A percentile compares a stretch with the other conserved stretches of the same genome.
Evolutionary conservation across 2,888 invertebrate genomes (phyloP).

Genomic region (Pseudoips prasinana): DNA sequence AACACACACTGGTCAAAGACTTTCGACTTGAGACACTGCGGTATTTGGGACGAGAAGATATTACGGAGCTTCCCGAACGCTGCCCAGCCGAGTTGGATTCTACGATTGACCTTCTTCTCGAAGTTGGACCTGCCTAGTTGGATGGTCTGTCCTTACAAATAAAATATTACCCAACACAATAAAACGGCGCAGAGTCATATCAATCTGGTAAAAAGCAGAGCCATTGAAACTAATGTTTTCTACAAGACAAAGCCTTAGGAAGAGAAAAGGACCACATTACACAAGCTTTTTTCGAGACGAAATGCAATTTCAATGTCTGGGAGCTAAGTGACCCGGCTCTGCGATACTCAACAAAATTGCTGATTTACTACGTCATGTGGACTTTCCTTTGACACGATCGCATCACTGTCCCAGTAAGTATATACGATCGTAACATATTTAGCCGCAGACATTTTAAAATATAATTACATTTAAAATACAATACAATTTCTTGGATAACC

Average conservation of each 20-base stretch:
- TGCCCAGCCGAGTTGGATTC: too few species aligned
- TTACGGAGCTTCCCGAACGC: too few species aligned
- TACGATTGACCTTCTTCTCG: too few species aligned
- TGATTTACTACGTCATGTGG: conserved; percentile 49
- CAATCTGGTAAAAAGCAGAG: conserved; percentile 34
- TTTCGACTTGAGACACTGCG: too few species aligned
- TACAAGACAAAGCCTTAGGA: conserved; percentile 32
- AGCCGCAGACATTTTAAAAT: conserved; percentile 13
- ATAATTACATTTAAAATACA: too few species aligned
- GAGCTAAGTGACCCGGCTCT: conserved; percentile 49
- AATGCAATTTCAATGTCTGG: conserved; percentile 55
- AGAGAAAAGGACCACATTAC: conserved; percentile 51
- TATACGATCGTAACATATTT: conserved; percentile 23
- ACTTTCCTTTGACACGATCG: conserved; percentile 38
- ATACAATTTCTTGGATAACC: too few species aligned
- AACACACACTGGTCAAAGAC: too few species aligned
- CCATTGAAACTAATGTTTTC: conserved; percentile 34
- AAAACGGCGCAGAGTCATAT: conserved; percentile 14
- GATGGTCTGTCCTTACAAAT: too few species aligned
- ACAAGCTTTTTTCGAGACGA: conserved; percentile 48
- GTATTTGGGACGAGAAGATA: too few species aligned
- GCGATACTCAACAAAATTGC: conserved; percentile 56
- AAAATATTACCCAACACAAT: conserved; percentile 2
- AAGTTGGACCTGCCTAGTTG: too few species aligned
- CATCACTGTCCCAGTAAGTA: conserved; percentile 10